Conservation (phyloP, 1,140 invertebrate species). For the Thaumetopoea pityocampa region DNA sequence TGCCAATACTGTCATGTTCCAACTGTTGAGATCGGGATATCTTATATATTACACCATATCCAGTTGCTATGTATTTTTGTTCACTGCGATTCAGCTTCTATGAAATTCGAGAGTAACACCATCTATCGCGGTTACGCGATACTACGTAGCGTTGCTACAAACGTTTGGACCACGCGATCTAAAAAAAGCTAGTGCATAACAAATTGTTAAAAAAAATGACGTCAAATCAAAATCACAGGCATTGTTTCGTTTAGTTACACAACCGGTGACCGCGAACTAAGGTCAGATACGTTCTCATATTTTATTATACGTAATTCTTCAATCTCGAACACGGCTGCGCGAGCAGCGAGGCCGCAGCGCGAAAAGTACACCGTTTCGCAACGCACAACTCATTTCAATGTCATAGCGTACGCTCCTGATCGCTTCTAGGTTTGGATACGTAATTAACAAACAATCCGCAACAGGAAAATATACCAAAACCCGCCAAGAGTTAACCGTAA, state of each 20-base stretch:
- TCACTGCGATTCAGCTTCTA: too few relatives aligned
- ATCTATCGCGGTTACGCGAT: not conserved
- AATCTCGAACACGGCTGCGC: constrained; percentile 47
- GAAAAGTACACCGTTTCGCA: constrained; percentile 71
- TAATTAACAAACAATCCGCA: constrained; percentile 21
- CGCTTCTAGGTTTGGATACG: too few relatives aligned
- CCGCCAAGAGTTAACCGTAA: not conserved
- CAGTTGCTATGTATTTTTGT: too few relatives aligned
- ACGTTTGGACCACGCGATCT: too few relatives aligned
- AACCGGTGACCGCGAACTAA: constrained; percentile 65
- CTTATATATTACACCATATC: too few relatives aligned
- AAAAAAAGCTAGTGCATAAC: too few relatives aligned
- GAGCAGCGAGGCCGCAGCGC: constrained; percentile 58
- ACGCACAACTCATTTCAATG: constrained; percentile 59
- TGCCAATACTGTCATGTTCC: too few relatives aligned
- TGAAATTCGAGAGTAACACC: too few relatives aligned
- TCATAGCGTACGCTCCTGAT: constrained; percentile 51
- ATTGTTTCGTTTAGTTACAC: constrained; percentile 63
- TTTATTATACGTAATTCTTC: constrained; percentile 73
- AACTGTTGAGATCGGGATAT: too few relatives aligned
- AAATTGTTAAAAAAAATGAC: constrained; percentile 20
- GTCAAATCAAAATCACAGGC: constrained; percentile 35
- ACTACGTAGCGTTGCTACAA: too few relatives aligned
- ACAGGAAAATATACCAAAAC: not conserved
- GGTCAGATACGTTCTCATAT: constrained; percentile 70